These are phyloP conservation scores for Colostygia pectinataria DNA, from an alignment of 2,888 invertebrate genomes.

Conservation along the genomic window DNA sequence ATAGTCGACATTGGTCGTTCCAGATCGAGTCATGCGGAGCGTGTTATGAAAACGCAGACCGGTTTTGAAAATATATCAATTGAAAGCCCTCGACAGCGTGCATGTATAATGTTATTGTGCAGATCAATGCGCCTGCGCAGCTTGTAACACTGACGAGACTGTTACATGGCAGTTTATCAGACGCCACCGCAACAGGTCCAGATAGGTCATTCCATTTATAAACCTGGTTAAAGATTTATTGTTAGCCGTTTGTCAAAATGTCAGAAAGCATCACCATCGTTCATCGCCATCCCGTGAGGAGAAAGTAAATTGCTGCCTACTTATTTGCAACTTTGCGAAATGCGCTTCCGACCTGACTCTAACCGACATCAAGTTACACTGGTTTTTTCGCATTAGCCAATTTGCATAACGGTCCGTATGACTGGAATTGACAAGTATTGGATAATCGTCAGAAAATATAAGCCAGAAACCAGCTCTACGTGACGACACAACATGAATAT, in stretches of 20 bases:
- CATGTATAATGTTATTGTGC: constrained; percentile 76
- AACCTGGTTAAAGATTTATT: constrained; percentile 27
- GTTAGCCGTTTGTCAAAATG: constrained; percentile 21
- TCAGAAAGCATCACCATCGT: constrained; percentile 5
- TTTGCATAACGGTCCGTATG: constrained; percentile 52
- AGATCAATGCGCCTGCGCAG: constrained; percentile 46
- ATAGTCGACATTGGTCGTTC: constrained; percentile 41
- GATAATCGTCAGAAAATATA: constrained; percentile 44
- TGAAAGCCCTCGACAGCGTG: constrained; percentile 67
- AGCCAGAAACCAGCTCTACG: constrained; percentile 39
- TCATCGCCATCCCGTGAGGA: constrained; percentile 28
- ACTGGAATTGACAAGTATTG: constrained; percentile 45
- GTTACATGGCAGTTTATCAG: constrained; percentile 62
- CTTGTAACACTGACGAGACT: constrained; percentile 64
- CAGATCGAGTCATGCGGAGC: constrained; percentile 50
- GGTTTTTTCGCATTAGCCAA: constrained; percentile 48
- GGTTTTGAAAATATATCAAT: constrained; percentile 80
- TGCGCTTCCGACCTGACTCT: constrained; percentile 39
- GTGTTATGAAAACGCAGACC: constrained; percentile 77
- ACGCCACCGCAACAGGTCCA: constrained; percentile 45
- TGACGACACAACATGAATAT: constrained; percentile 42
- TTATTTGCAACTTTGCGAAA: constrained; percentile 27
- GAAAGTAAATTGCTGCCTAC: constrained; percentile 44
- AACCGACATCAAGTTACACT: constrained; percentile 42
- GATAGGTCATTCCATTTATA: constrained; percentile 45